phyloP scores from a whole-genome alignment of 2,797 vertebrate species.

The Sebastes itinus region DNA sequence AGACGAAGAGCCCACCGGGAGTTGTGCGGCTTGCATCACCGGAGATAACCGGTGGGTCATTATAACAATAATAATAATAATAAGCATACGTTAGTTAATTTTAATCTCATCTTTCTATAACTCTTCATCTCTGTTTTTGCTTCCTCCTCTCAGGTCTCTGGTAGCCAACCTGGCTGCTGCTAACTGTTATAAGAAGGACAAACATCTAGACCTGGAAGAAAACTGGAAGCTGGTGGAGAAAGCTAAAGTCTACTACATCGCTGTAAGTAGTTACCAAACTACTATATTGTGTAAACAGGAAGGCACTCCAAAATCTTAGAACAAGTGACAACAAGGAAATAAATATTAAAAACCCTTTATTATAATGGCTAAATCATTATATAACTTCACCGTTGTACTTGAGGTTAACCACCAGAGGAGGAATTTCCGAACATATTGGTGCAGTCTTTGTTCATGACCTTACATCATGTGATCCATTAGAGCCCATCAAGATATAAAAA shows the following conservation, averaged over 20 bases:
- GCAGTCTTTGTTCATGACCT: background rate
- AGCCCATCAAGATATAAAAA: conserved; percentile 34
- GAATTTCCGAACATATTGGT: background rate
- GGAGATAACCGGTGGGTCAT: conserved; percentile 89
- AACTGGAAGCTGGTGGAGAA: conserved; percentile 97
- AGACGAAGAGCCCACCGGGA: conserved; percentile 92
- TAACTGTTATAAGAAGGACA: conserved; percentile 97
- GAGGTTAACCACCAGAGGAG: background rate
- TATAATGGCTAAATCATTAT: no score
- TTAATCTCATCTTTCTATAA: background rate
- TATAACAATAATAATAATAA: background rate
- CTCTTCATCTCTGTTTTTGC: background rate
- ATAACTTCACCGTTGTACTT: background rate
- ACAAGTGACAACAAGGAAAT: no score
- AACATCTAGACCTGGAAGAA: conserved; percentile 95
- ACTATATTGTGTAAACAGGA: background rate
- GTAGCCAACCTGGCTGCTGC: conserved; percentile 97
- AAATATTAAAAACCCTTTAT: no score
- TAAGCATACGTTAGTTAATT: background rate
- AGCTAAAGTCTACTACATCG: conserved; percentile 96
- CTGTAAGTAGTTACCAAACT: conserved; percentile 85
- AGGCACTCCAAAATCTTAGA: background rate
- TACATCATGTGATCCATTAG: conserved; percentile 7
- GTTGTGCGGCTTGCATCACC: conserved; percentile 96
- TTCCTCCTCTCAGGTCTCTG: conserved; percentile 87